Base-by-base conservation (phyloP, 2,888 invertebrate genomes). In the Adela reaumurella region DNA sequence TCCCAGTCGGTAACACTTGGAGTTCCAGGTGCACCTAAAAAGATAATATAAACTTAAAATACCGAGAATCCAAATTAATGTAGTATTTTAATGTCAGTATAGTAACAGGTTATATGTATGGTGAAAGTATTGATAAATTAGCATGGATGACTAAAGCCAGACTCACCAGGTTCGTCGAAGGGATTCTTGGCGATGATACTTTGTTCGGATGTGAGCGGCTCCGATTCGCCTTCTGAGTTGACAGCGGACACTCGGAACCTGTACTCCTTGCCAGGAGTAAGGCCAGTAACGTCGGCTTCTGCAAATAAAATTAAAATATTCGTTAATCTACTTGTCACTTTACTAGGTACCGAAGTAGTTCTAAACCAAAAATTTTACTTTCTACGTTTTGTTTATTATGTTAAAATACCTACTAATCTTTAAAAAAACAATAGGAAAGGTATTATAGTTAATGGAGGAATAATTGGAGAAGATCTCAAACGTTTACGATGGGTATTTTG, bases 171-270 rank as follows among this genome's bases (percentile, higher is more conserved):
- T 65, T 94, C 94, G 63, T 95, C 95, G 73, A 90, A 98, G 54
- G 97, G 97, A 90, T 98, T 97, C 80, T 97, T 97, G 49, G 97
- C 97, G 57, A 96, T 74, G 55, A 96, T 93, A 44, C 91, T 84
- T 61, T 90, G 84, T 50, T 91, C 90, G 0, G 93, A 89, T 50
- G 87, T 88, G 43, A 98, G 81, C n/a, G 97, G 96, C 59, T 92
- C 92, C 0, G 97, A 95, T 72, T 95, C 95, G 18, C 98, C 98
- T 72, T 97, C 96, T 1, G 92, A 84, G 71, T 98, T 98, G 14
- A 97, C 93, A 46, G 98, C 98, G 3, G 91, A 85, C 4, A 98
- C 97, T 51, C 97, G 84, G 87, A 98, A 98, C 76, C 90, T 91
- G 74, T 97, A 98, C 77, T 97, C 92, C 68, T 93, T 89, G 63